These are phyloP conservation scores for Styela clava DNA, from an alignment of 23 tunicate species.

Conservation along the genomic window DNA sequence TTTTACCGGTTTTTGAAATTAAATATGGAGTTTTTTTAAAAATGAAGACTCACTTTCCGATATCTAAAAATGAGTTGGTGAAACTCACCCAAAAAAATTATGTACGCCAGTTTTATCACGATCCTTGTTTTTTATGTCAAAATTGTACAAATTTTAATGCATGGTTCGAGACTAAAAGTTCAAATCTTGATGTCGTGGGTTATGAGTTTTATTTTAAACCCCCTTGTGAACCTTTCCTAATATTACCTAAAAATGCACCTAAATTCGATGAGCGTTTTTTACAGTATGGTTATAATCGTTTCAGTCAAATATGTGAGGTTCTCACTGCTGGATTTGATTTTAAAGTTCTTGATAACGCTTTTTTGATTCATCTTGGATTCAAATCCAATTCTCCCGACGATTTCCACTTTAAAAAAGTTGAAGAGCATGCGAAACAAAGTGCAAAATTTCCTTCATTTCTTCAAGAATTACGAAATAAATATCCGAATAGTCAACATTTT, in stretches of 20 bases:
- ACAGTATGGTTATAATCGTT: conserved; percentile 33
- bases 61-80: conserved; percentile 15
- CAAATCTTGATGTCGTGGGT: not conserved
- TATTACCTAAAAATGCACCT: conserved; percentile 19
- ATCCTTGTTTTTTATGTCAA: conserved; percentile 24
- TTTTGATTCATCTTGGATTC: conserved; percentile 43
- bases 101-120: conserved; percentile 27
- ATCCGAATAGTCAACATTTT: not conserved
- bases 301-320: conserved; percentile 53
- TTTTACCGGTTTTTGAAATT: conserved; percentile 46
- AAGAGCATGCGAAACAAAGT: conserved; percentile 1
- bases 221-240: conserved; percentile 37
- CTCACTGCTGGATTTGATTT: conserved; percentile 33
- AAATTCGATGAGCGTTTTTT: conserved; percentile 48
- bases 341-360: conserved; percentile 28
- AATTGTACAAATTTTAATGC: conserved; percentile 23
- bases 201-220: conserved; percentile 22
- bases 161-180: conserved; percentile 9
- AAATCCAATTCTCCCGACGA: not conserved
- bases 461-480: not conserved
- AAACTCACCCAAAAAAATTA: not conserved
- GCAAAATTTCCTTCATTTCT: not conserved
- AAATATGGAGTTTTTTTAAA: not conserved
- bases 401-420: not conserved
- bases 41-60: conserved; percentile 3